Conservation (phyloP, 2,113 vertebrate species). For the Henicopernis longicauda region DNA sequence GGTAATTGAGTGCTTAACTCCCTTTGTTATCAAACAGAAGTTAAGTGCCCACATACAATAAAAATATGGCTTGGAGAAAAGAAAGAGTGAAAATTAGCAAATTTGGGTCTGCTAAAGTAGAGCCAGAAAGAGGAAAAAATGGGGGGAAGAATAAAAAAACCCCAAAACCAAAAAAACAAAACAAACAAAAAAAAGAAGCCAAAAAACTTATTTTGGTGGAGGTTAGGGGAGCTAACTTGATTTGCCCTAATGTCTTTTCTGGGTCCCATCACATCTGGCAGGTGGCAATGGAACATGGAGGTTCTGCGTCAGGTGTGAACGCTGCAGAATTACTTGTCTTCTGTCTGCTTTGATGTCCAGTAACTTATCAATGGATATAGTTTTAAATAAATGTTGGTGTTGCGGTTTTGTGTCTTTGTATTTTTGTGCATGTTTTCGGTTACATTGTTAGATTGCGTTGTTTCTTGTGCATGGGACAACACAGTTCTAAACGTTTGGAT, state of each 20-base stretch:
- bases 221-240: not conserved
- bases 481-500: not conserved
- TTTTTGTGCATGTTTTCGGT: not conserved
- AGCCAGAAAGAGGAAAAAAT: not conserved
- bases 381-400: not conserved
- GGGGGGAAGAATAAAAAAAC: not conserved
- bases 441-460: not conserved
- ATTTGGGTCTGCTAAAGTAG: not conserved
- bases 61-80: not conserved
- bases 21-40: not conserved
- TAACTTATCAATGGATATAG: not conserved
- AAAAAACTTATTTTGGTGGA: not conserved
- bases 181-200: not conserved
- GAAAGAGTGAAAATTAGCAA: not conserved
- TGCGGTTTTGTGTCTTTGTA: not conserved
- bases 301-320: not conserved
- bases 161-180: not conserved
- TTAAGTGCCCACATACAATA: not conserved
- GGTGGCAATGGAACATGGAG: rapidly evolving
- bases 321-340: not conserved
- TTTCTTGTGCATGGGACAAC: not conserved
- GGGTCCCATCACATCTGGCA: not conserved
- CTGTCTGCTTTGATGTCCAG: not conserved
- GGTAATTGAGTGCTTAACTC: not conserved
- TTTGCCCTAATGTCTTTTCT: not conserved